phyloP scores from a whole-genome alignment of 2,797 vertebrate genomes.

The Falco biarmicus region DNA sequence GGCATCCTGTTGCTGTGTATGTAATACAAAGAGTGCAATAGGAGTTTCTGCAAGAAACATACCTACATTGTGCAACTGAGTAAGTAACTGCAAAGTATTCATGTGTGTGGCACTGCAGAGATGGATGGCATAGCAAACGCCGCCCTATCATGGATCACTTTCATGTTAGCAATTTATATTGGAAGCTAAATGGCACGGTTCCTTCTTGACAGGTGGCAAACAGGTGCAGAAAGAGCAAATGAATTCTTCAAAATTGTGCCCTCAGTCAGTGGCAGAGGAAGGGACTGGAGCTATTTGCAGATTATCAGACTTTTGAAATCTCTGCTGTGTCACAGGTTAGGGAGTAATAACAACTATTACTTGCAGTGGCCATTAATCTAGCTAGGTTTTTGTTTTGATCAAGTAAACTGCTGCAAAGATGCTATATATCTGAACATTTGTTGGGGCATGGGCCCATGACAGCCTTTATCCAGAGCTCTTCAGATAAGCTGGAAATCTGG shows the following conservation, averaged over 20 bases:
- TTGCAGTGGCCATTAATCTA: not conserved
- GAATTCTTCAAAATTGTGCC: not conserved
- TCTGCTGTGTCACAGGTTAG: not conserved
- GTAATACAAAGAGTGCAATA: not conserved
- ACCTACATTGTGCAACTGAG: not conserved
- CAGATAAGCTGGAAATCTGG: not conserved
- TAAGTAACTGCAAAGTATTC: not conserved
- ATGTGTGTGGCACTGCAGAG: not conserved
- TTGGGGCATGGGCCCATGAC: not conserved
- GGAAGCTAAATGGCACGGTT: not conserved
- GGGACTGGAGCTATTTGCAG: not conserved
- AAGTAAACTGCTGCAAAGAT: not conserved
- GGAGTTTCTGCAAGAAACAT: not conserved
- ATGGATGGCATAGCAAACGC: not conserved
- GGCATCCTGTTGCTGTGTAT: not conserved
- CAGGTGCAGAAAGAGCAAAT: not conserved
- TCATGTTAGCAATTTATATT: not conserved
- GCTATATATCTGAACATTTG: not conserved
- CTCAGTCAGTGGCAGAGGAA: not conserved
- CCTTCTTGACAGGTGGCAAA: not conserved
- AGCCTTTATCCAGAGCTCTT: not conserved
- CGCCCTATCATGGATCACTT: not conserved
- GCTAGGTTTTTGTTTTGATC: not conserved
- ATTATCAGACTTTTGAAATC: not conserved
- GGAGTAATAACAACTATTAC: not conserved